Evolutionary conservation across 2,113 vertebrate genomes (phyloP).

Genomic region (Caretta caretta): DNA sequence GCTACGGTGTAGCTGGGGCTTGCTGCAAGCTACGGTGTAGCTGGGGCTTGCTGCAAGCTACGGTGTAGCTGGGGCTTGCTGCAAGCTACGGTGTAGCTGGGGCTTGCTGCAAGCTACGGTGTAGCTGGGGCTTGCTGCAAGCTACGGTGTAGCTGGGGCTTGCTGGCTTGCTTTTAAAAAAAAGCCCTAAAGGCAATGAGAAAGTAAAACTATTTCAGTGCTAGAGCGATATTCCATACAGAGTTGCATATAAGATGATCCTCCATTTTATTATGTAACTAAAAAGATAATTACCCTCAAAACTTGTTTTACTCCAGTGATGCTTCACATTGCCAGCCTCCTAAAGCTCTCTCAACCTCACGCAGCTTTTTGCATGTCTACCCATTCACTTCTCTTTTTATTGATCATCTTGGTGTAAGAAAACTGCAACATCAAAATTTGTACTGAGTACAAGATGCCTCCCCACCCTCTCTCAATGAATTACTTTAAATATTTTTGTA

Average conservation of each 20-base stretch:
- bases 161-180: not conserved
- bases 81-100: too few species aligned
- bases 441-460: not conserved
- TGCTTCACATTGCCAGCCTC: not conserved
- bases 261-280: not conserved
- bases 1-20: too few species aligned
- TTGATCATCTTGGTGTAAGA: not conserved
- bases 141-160: too few species aligned
- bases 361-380: rapidly evolving
- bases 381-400: not conserved
- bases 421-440: not conserved
- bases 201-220: not conserved
- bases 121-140: too few species aligned
- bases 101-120: too few species aligned
- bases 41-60: too few species aligned
- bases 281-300: not conserved
- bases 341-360: not conserved
- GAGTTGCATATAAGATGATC: not conserved
- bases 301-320: rapidly evolving
- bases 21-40: too few species aligned
- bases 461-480: not conserved
- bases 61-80: not conserved
- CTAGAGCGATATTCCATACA: not conserved
- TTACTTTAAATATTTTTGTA: not conserved
- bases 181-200: not conserved